These are phyloP conservation scores for Drosophila kurseongensis DNA, from an alignment of 1,140 invertebrate genomes.

Conservation along the genomic window DNA sequence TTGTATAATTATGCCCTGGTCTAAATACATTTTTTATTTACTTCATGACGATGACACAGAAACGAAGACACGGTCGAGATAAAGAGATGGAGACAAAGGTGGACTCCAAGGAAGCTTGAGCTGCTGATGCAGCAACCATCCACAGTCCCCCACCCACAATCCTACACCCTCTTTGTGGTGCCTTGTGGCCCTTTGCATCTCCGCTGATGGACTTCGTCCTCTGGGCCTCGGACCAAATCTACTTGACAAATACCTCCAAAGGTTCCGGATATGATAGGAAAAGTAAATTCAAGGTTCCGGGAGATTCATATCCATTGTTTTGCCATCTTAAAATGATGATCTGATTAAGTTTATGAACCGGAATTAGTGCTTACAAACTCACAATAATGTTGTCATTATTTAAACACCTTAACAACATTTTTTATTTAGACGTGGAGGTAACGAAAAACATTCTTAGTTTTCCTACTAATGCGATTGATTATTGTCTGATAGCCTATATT, in stretches of 20 bases:
- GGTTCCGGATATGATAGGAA: not conserved
- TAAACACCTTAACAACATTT: no score
- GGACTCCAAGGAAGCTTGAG: not conserved
- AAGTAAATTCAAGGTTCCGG: no score
- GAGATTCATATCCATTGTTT: not conserved
- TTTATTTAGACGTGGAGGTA: no score
- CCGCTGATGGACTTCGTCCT: constrained; percentile 5
- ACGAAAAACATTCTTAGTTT: no score
- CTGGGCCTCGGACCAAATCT: not conserved
- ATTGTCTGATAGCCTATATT: no score
- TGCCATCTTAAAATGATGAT: not conserved
- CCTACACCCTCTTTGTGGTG: constrained; percentile 4
- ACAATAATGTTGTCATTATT: no score
- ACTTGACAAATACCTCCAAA: constrained; percentile 7
- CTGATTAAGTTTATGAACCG: no score
- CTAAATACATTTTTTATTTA: constrained; percentile 81
- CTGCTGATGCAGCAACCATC: constrained; percentile 40
- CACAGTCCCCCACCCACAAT: not conserved
- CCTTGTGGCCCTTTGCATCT: not conserved
- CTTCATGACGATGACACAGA: constrained; percentile 61
- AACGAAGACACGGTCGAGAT: constrained; percentile 17
- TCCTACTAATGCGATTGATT: no score
- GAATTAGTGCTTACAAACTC: no score
- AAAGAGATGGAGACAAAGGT: constrained; percentile 3
- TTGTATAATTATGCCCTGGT: constrained; percentile 81